Percentiles rank a stretch among this genome's conserved stretches.
Evolutionary conservation across 2,888 invertebrate genomes (phyloP).

Genomic region (Gibbula magus): DNA sequence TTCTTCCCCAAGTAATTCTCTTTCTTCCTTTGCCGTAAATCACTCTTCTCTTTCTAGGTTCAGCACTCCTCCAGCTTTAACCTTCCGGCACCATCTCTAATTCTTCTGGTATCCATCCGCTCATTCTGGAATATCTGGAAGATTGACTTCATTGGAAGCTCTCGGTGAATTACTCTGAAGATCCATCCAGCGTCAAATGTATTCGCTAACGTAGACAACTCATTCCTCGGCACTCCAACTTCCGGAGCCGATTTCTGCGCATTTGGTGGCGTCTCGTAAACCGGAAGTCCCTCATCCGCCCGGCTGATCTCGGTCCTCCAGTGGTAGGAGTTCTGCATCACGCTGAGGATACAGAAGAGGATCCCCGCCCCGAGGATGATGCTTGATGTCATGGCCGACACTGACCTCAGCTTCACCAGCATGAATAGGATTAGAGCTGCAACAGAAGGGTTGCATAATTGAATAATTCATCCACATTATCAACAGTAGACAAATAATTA

Average conservation of each 20-base stretch:
- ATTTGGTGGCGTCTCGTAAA: slow-evolving; percentile 46
- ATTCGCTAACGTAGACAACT: slow-evolving; percentile 45
- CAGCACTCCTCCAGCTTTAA: no score
- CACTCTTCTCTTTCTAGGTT: no score
- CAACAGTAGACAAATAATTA: no score
- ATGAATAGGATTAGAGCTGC: slow-evolving; percentile 93
- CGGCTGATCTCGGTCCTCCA: slow-evolving; percentile 82
- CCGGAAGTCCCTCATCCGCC: slow-evolving; percentile 67
- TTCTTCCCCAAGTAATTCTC: no score
- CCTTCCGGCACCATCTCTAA: no score
- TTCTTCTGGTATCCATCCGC: no score
- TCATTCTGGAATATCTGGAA: no score
- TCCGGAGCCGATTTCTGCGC: not conserved
- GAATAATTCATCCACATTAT: not conserved
- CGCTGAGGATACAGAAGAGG: slow-evolving; percentile 92
- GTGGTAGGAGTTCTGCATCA: slow-evolving; percentile 95
- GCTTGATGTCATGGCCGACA: slow-evolving; percentile 92
- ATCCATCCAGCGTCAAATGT: not conserved
- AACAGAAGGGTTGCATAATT: slow-evolving; percentile 33
- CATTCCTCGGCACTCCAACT: slow-evolving; percentile 35
- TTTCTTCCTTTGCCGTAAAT: no score
- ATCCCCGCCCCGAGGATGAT: slow-evolving; percentile 93
- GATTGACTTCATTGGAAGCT: no score
- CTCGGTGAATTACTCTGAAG: no score
- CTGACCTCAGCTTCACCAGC: slow-evolving; percentile 92